These are phyloP conservation scores for Iphiclides podalirius DNA, from an alignment of 2,888 invertebrate species.

Conservation along the genomic window DNA sequence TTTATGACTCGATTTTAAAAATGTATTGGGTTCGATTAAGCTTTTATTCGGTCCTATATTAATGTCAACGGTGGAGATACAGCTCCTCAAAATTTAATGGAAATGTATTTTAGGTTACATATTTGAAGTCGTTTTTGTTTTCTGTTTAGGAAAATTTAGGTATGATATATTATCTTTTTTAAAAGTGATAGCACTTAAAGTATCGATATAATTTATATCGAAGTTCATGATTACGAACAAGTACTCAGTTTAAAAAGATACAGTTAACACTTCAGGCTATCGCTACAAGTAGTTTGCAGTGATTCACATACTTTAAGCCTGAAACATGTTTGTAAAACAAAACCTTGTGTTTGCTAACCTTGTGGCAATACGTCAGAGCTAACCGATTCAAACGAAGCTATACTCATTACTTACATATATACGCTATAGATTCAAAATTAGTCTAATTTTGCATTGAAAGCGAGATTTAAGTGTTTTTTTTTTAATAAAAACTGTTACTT, in stretches of 20 bases:
- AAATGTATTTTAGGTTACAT: too few species aligned
- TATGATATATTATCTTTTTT: background rate
- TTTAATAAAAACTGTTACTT: background rate
- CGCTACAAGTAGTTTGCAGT: conserved; percentile 1
- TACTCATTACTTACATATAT: background rate
- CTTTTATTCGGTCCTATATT: too few species aligned
- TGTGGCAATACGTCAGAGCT: conserved; percentile 7
- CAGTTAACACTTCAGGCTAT: background rate
- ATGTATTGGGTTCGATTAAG: too few species aligned
- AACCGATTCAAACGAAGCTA: background rate
- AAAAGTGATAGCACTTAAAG: background rate
- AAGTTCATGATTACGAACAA: background rate
- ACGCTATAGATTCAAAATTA: too few species aligned
- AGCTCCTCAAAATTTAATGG: background rate
- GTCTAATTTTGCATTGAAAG: too few species aligned
- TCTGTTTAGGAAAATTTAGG: background rate
- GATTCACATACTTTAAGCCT: conserved; percentile 14
- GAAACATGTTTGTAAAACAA: conserved; percentile 15
- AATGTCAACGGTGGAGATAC: background rate
- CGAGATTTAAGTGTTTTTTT: background rate
- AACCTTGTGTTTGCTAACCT: conserved; percentile 11
- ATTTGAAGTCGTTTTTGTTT: too few species aligned
- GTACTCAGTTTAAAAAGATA: background rate
- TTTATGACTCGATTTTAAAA: too few species aligned
- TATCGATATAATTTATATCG: background rate